A percentile compares a stretch with the other conserved stretches of the same genome.
Conservation (phyloP, 1,140 invertebrate species). For the Diachasmimorpha longicaudata region DNA sequence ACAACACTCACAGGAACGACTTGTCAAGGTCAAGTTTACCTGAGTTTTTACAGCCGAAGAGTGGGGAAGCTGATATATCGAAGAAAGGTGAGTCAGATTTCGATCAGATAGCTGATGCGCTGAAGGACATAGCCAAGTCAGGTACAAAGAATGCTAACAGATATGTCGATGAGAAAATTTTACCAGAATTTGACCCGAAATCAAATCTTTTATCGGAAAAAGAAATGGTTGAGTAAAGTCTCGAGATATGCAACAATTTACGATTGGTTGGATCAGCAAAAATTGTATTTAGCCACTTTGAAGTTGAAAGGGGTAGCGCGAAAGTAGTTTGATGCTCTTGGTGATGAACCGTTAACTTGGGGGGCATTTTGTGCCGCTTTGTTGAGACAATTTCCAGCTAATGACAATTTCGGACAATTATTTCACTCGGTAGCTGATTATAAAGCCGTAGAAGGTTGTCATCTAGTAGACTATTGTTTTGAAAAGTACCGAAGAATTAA, state of each 20-base stretch:
- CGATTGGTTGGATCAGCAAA: constrained; percentile 20
- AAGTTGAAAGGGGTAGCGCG: constrained; percentile 16
- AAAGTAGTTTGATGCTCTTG: constrained; percentile 18
- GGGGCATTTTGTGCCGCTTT: constrained; percentile 14
- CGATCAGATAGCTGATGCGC: constrained; percentile 17
- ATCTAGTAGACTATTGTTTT: constrained; percentile 21
- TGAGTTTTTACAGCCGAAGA: too few relatives aligned
- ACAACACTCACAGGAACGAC: too few relatives aligned
- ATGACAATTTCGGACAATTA: constrained; percentile 25
- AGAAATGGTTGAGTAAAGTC: constrained; percentile 21
- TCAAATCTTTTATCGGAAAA: neutral
- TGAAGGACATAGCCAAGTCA: neutral
- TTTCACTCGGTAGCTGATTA: neutral
- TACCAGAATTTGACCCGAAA: neutral
- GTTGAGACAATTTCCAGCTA: constrained; percentile 19
- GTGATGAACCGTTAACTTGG: constrained; percentile 9
- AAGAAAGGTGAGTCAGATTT: constrained; percentile 24
- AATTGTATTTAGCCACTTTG: constrained; percentile 26
- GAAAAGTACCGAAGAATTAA: constrained; percentile 25
- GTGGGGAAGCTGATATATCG: too few relatives aligned
- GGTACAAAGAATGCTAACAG: constrained; percentile 1
- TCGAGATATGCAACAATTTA: constrained; percentile 18
- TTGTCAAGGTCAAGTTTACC: too few relatives aligned
- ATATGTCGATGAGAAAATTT: constrained; percentile 21
- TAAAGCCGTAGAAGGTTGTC: neutral